Conservation (phyloP, 2,113 vertebrate genomes). For the Pachyramphus minor region DNA sequence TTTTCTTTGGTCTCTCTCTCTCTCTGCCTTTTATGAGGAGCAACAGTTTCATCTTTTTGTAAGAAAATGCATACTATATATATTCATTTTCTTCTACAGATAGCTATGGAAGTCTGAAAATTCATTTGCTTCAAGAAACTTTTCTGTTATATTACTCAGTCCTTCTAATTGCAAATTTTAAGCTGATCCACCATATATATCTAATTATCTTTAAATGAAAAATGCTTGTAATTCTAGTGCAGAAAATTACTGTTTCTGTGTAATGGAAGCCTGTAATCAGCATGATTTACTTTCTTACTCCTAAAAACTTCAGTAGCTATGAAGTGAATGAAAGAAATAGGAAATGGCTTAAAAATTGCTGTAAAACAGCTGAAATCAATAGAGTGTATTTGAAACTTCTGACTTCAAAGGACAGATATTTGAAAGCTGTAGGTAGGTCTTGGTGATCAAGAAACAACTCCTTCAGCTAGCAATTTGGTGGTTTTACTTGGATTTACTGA, state of each 20-base stretch:
- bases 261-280: slow-evolving; percentile 22
- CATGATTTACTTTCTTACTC: slow-evolving; percentile 16
- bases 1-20: neutral
- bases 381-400: neutral
- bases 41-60: neutral
- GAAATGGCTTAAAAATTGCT: neutral
- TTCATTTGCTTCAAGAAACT: slow-evolving; percentile 13
- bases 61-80: neutral
- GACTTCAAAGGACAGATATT: neutral
- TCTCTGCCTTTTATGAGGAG: neutral
- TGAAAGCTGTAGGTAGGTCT: neutral
- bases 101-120: neutral
- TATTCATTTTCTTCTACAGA: neutral
- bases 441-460: neutral
- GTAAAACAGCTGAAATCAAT: neutral
- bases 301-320: neutral
- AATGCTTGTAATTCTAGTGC: neutral
- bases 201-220: slow-evolving; percentile 34
- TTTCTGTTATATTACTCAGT: slow-evolving; percentile 5
- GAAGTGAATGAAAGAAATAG: neutral
- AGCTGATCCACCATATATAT: slow-evolving; percentile 18
- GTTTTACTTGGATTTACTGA: neutral
- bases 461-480: neutral
- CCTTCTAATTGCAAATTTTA: slow-evolving; percentile 40
- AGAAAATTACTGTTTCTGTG: slow-evolving; percentile 39